Percentiles rank a stretch among this genome's conserved stretches.
These are phyloP conservation scores for Phragmatobia fuliginosa DNA, from an alignment of 2,888 invertebrate species.

Conservation along the genomic window DNA sequence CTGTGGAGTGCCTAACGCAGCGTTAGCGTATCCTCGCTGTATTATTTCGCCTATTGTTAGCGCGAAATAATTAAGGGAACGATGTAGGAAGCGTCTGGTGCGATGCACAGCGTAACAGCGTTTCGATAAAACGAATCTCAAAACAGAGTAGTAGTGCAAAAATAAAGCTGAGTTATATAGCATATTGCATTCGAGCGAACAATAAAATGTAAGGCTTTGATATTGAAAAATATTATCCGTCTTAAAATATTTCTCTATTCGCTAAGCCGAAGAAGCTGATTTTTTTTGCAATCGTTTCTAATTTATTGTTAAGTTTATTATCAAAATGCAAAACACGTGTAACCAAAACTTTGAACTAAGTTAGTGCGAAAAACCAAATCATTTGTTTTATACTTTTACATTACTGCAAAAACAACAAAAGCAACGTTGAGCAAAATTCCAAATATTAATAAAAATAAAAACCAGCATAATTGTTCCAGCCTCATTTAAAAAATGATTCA, in stretches of 20 bases:
- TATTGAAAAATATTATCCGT: neutral
- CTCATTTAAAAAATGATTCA: slow-evolving; percentile 73
- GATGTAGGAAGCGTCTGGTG: neutral
- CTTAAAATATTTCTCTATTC: too few species aligned
- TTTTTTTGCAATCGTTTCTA: neutral
- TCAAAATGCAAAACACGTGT: neutral
- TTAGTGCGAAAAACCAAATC: neutral
- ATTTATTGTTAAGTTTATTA: neutral
- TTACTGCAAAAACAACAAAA: slow-evolving; percentile 45
- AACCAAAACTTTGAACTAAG: neutral
- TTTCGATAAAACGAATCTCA: slow-evolving; percentile 9
- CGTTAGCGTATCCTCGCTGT: neutral
- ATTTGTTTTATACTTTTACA: neutral
- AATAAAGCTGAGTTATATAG: slow-evolving; percentile 15
- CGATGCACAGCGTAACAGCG: slow-evolving; percentile 7
- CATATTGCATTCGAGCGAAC: slow-evolving; percentile 26
- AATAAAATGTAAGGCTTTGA: neutral
- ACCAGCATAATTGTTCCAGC: slow-evolving; percentile 71
- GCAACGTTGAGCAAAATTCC: slow-evolving; percentile 56
- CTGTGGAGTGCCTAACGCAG: neutral
- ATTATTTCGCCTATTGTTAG: neutral
- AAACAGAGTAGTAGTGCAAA: slow-evolving; percentile 10
- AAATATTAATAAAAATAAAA: slow-evolving; percentile 67
- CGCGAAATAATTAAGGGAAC: neutral
- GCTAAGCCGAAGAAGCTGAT: slow-evolving; percentile 14